Base-by-base conservation (phyloP, 1,140 invertebrate species). In the Carposina sasakii region DNA sequence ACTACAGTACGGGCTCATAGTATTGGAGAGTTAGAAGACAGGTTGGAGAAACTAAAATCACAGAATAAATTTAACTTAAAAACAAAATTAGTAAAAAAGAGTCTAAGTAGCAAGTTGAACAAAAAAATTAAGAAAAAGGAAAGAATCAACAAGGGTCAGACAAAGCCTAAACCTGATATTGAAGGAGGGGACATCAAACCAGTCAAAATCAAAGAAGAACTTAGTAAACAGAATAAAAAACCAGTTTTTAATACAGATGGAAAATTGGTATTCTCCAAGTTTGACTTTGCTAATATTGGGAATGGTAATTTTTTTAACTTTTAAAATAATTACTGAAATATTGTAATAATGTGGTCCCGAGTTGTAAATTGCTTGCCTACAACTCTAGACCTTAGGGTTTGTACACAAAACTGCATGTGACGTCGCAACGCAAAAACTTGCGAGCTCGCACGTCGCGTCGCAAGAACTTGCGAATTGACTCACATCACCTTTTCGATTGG, bases 231-330 rank as follows among this genome's bases (percentile, higher is more conserved):
- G n/a, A n/a, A n/a, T n/a, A n/a, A n/a, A 23, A 92, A 93, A 74
- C 91, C 91, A 26, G 86, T 93, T 21, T 93, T 91, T 57, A 93
- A 94, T 71, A 91, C 88, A 50, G 90, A 93, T 56, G 92, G 91
- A 9, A 92, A 93, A 83, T 89, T 95, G 75, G 92, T 94, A 8
- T 95, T 93, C 71, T 93, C 91, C 41, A 94, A 94, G 81, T 93
- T 95, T 87, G 92, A 94, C 62, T 94, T 94, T 76, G 88, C 89
- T 20, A 78, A 67, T 53, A 31, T 71, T 59, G 76, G 73, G 12
- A 54, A 62, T 68, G 76, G 78, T 81, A 57, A 48, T 50, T 50
- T 33, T 33, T n/a, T n/a, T n/a, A n/a, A n/a, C n/a, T n/a, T n/a
- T n/a, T n/a, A n/a, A n/a, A n/a, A n/a, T n/a, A n/a, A n/a, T n/a